These are phyloP conservation scores for Cephus pygmeus DNA, from an alignment of 2,888 invertebrate species.

Conservation along the genomic window DNA sequence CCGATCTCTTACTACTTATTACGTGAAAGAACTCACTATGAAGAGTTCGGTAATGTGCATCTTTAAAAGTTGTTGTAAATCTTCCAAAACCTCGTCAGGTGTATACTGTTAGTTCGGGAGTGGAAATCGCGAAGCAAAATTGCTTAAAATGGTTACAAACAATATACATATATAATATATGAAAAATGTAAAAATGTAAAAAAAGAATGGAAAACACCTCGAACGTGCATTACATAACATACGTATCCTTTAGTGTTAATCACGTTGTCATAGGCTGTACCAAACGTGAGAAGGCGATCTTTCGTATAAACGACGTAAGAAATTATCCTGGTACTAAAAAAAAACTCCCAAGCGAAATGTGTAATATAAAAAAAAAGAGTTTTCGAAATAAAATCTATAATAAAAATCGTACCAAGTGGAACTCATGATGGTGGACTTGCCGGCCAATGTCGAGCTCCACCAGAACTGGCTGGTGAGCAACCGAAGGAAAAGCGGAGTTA, in stretches of 20 bases:
- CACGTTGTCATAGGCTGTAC: not conserved
- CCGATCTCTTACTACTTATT: not conserved
- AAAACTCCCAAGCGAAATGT: slow-evolving; percentile 6
- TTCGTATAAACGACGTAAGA: not conserved
- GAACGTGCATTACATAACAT: not conserved
- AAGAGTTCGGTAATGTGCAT: not conserved
- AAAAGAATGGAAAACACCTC: not conserved
- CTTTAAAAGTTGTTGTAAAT: not conserved
- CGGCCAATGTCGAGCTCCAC: not conserved
- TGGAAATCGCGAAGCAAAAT: not conserved
- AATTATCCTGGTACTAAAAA: not conserved
- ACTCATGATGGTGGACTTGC: not conserved
- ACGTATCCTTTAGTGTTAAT: not conserved
- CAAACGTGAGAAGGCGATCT: not conserved
- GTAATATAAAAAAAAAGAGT: not conserved
- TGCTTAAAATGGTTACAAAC: not conserved
- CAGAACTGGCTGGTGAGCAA: not conserved
- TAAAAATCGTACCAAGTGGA: not conserved
- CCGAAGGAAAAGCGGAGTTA: not conserved
- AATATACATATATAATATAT: not conserved
- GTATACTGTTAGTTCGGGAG: not conserved
- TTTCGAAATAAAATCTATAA: not conserved
- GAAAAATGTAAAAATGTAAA: not conserved
- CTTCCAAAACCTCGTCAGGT: not conserved
- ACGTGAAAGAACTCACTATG: not conserved